Base-by-base conservation (phyloP, 2,888 invertebrate species). In the Noctua janthina region DNA sequence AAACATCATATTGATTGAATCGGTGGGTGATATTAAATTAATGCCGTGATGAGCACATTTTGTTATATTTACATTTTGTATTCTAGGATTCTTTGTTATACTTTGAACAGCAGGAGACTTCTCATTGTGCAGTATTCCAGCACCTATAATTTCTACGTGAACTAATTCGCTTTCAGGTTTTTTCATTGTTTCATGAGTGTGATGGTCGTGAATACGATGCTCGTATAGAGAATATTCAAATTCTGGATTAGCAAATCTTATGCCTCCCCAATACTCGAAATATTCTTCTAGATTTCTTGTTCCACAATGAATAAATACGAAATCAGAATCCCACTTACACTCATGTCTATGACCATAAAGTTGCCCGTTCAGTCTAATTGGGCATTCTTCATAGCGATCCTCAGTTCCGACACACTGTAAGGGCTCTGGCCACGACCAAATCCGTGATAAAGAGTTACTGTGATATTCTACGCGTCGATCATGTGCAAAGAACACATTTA, bases 351-450 rank as follows among this genome's bases (percentile, higher is more conserved):
- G 98, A 0, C 99, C 99, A 90, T 98, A 99, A 8, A 99, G 97
- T 92, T 99, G 99, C 0, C 99, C 99, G 93, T 99, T 99, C 59
- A 99, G 96, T 87, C 99, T 97, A 74, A 99, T 98, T 23, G 98
- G 98, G 91, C 99, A 99, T n/a, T 98, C 98, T 92, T 98, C 98
- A 89, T 98, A 98, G 75, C 97, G 97, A 35, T 97, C 97, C 94
- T 99, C 99, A 75, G 98, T 98, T 0, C 98, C 98, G 49, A 97
- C 97, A 90, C 98, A 98, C 94, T 98, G 99, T 71, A 99, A 95
- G 0, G 99, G 99, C 93, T 99, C 99, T 0, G 99, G 99, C 99
- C 99, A 99, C 0, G 99, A 99, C 98, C 99, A 99, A 89, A 99
- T 98, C 82, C 99, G 97, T 0, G 98, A 98, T 78, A 99, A 95